These are phyloP conservation scores for Theropithecus gelada DNA, from an alignment of 2,113 vertebrate species.

Conservation along the genomic window DNA sequence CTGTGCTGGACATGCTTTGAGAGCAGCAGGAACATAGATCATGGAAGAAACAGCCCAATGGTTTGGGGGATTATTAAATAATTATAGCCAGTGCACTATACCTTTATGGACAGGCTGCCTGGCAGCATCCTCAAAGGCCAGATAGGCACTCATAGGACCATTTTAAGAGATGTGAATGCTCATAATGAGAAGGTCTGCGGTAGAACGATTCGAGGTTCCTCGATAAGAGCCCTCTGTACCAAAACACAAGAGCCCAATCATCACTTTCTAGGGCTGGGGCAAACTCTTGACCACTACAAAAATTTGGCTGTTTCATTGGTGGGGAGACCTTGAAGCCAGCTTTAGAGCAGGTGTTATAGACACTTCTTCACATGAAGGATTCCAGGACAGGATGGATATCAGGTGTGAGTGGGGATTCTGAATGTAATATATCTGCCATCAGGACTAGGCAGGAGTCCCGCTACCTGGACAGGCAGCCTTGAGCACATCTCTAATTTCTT, in stretches of 20 bases:
- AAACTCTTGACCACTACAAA: not conserved
- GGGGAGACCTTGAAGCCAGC: not conserved
- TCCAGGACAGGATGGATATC: not conserved
- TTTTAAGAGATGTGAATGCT: not conserved
- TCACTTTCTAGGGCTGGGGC: not conserved
- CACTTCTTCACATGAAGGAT: not conserved
- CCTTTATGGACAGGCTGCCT: not conserved
- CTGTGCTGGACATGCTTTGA: not conserved
- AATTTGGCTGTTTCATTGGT: not conserved
- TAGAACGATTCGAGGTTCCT: not conserved
- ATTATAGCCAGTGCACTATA: not conserved
- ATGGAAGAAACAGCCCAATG: not conserved
- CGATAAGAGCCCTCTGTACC: not conserved
- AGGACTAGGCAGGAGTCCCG: not conserved
- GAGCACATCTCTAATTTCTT: not conserved
- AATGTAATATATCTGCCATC: not conserved
- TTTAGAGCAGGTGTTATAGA: not conserved
- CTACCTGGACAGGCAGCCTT: not conserved
- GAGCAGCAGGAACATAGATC: not conserved
- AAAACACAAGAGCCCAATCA: not conserved
- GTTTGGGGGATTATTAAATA: constrained; percentile 33
- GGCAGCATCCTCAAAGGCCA: not conserved
- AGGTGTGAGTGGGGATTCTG: not conserved
- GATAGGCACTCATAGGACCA: not conserved
- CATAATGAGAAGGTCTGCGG: not conserved